Evolutionary conservation across 2,113 vertebrate species (phyloP), one percentile per base, ranked within the genome.

Genomic region (Irena cyanogastra): DNA sequence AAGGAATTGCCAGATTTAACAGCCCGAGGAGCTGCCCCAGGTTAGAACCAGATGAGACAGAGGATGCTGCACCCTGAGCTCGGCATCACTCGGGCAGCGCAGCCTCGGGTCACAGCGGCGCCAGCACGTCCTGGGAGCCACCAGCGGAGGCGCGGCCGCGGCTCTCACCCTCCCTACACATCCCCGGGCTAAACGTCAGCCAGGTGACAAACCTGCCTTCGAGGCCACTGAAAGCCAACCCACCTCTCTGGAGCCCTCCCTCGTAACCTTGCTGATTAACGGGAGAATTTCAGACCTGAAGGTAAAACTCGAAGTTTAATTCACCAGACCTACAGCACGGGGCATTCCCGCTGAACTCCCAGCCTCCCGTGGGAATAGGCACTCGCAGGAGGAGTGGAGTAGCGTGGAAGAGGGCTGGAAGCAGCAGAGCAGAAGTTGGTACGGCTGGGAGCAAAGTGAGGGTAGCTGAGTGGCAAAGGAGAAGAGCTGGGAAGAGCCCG

Each of bases 21-120:
- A 60, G 56, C 35, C 61, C 3, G 18, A 69, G 63, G 28, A 9
- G 39, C 41, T 18, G 89, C 63, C 23, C 2, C 1, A 3, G 39
- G 45, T 2, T 3, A 15, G 7, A 59, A 7, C 4, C 33, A 3
- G 42, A 3, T 9, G 7, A 10, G 0, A 0, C 4, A 16, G 50
- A 45, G 49, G 66, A 45, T 74, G 42, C 44, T 52, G 50, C 22
- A 5, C 23, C 17, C 52, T 21, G 53, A 14, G 19, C 56, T 49
- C 1, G 1, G 45, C 52, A 47, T 26, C 9, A 0, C 60, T 7
- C 4, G 5, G 1, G 49, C 53, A 45, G 30, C 3, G 13, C 49
- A 53, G 61, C 26, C 18, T 3, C 5, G 27, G 61, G 65, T 75
- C 23, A 68, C 13, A 18, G 1, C 3, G 11, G n/a, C 50, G 30